Evolutionary conservation across 2,113 vertebrate species (phyloP).

Genomic region (Regulus satrapa): DNA sequence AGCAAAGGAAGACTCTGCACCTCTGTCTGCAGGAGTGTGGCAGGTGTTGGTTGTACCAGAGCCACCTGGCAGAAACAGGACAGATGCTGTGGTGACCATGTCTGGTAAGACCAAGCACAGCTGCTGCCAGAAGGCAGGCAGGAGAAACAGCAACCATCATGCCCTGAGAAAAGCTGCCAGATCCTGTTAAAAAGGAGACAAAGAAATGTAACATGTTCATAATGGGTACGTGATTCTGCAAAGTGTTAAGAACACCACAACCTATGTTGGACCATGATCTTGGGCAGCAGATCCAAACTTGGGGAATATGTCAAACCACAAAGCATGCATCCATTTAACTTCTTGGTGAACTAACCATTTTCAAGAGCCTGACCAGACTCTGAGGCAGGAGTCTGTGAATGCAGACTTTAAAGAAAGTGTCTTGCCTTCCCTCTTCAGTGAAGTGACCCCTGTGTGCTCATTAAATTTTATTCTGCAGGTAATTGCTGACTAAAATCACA

Average conservation of each 20-base stretch:
- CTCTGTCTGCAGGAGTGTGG: background rate
- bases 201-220: background rate
- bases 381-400: background rate
- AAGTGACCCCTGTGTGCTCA: background rate
- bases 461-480: slow-evolving; percentile 25
- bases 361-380: background rate
- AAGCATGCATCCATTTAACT: background rate
- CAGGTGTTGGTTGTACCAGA: background rate
- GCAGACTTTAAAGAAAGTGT: background rate
- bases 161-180: background rate
- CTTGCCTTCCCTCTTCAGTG: background rate
- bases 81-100: background rate
- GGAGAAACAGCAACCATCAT: background rate
- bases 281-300: background rate
- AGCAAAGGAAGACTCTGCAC: background rate
- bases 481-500: slow-evolving; percentile 19
- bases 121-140: background rate
- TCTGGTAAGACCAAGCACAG: background rate
- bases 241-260: background rate
- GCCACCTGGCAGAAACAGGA: background rate
- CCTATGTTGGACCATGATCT: background rate
- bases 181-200: background rate
- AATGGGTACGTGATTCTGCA: background rate
- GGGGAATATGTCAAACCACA: fast-evolving
- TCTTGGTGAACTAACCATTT: background rate